Conservation (phyloP, 2,113 vertebrate genomes). For the Lynx canadensis region DNA sequence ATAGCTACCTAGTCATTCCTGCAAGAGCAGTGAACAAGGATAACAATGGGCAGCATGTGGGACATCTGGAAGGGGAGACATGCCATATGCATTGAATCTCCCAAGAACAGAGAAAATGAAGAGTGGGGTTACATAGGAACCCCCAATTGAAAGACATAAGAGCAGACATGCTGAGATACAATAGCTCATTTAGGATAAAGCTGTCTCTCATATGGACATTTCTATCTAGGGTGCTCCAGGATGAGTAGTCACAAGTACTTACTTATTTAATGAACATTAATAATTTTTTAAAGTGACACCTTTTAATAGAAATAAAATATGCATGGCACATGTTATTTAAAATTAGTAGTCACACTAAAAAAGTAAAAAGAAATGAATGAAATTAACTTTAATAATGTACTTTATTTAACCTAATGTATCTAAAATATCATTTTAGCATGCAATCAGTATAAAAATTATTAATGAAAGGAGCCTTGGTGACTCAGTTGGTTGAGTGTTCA, state of each 20-base stretch:
- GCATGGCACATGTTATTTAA: background rate
- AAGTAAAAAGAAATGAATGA: background rate
- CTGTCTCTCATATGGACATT: background rate
- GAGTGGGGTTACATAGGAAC: background rate
- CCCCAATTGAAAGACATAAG: background rate
- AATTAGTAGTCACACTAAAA: background rate
- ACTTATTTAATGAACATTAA: background rate
- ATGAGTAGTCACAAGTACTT: background rate
- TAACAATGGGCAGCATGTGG: background rate
- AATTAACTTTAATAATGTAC: slow-evolving; percentile 35
- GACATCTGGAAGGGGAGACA: background rate
- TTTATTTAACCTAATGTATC: background rate
- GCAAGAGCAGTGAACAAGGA: background rate
- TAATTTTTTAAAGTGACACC: background rate
- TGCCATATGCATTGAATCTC: background rate
- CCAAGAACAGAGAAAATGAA: background rate
- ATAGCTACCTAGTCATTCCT: background rate
- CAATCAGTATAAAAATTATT: slow-evolving; percentile 6
- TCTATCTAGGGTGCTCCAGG: background rate
- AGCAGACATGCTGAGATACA: background rate
- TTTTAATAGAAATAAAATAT: background rate
- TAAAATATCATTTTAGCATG: slow-evolving; percentile 24
- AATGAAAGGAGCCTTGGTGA: background rate
- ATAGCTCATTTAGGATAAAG: background rate
- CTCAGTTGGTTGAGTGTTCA: too few species aligned